Evolutionary conservation across 2,888 invertebrate genomes (phyloP), one percentile per base, ranked within the genome.

Genomic region (Portevinia maculata): DNA sequence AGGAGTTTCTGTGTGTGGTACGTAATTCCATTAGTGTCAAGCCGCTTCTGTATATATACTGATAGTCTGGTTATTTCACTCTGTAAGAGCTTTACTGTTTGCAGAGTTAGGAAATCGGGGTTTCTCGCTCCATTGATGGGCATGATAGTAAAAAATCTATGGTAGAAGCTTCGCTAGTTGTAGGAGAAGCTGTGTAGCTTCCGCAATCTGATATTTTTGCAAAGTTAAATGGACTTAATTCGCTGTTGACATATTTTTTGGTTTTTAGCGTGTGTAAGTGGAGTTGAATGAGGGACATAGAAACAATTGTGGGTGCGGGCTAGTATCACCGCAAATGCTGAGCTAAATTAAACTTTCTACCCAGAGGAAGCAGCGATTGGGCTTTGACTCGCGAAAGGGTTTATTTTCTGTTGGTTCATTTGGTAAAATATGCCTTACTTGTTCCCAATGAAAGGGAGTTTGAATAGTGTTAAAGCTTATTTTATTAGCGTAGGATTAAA

Each of bases 141-240:
- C 19, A 55, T 50, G 71, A 59, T 52, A 52, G 28, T 55, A n/a
- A 48, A 48, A 17, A 30, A 48, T 69, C 32, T 11, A 24, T 24
- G 48, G 28, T n/a, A 48, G 65, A 44, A 34, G 21, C 24, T 24
- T 3, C 24, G 24, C 24, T 24, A 24, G 41, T 28, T 41, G 34
- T 41, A 44, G 41, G 41, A 52, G 69, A 24, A 62, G 46, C 17
- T 62, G 53, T 44, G 64, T 81, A 70, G 59, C 59, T 81, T 81
- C 81, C 81, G 81, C 81, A 81, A 81, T 81, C 81, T 81, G 81
- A 81, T 81, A 81, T 81, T 81, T 79, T 57, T 64, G 57, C 59
- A 75, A 74, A 81, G 69, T 75, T 81, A 81, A 81, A 75, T 81
- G 75, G 79, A 75, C 79, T 75, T 81, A 81, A 81, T 75, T 81